Percentiles rank a stretch among this genome's conserved stretches.
These are phyloP conservation scores for Reinhardtius hippoglossoides DNA, from an alignment of 2,113 vertebrate genomes.

Conservation along the genomic window DNA sequence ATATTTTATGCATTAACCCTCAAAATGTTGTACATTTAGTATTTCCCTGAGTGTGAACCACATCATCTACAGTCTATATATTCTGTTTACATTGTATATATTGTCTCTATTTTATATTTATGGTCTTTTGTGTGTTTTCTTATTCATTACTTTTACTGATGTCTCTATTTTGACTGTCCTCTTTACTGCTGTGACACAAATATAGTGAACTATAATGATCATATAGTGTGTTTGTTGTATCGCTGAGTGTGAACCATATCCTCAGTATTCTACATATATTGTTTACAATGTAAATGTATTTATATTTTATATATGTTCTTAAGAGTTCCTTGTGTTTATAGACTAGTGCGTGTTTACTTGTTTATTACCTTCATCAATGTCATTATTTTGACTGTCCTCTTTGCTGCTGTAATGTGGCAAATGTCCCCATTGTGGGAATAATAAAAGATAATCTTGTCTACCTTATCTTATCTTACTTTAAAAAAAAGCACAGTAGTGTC, in stretches of 20 bases:
- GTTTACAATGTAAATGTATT: background rate
- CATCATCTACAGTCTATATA: background rate
- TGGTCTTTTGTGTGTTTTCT: no score
- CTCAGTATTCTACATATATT: background rate
- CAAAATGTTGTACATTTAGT: background rate
- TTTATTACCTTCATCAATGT: background rate
- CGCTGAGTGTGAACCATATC: no score
- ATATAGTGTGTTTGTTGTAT: no score
- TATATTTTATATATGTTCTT: background rate
- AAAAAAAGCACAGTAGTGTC: background rate
- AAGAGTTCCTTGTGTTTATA: no score
- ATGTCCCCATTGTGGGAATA: no score
- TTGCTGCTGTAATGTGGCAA: no score
- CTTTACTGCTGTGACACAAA: no score
- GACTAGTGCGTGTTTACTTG: no score
- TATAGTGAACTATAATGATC: no score
- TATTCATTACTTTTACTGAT: no score
- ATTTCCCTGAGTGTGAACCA: background rate
- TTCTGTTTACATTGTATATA: background rate
- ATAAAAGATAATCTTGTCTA: no score
- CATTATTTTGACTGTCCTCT: background rate
- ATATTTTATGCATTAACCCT: background rate
- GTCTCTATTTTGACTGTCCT: no score
- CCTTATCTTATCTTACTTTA: background rate
- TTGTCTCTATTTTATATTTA: background rate